A percentile compares a stretch with the other conserved stretches of the same genome.
These are phyloP conservation scores for Rhyacophila brunnea DNA, from an alignment of 1,140 invertebrate species.

Conservation along the genomic window DNA sequence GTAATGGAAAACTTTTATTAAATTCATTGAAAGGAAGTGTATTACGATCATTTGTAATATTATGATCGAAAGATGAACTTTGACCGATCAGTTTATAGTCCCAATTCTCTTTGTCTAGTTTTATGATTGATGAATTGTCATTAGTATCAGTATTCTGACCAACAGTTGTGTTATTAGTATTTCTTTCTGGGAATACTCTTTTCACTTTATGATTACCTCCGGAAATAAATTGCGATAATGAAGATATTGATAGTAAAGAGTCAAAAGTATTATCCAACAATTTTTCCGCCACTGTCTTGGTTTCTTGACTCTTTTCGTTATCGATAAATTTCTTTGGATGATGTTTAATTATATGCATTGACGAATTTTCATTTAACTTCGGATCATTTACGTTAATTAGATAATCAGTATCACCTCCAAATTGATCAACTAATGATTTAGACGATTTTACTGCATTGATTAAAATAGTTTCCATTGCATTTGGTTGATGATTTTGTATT, in stretches of 20 bases:
- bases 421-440: constrained; percentile 5
- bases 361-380: neutral
- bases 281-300: neutral
- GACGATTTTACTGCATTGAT: constrained; percentile 13
- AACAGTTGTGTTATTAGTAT: neutral
- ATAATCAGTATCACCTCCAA: constrained; percentile 6
- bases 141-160: neutral
- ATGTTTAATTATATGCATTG: constrained; percentile 11
- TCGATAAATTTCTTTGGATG: neutral
- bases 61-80: too few relatives aligned
- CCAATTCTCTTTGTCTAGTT: too few relatives aligned
- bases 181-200: constrained; percentile 10
- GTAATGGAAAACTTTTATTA: too few relatives aligned
- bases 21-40: too few relatives aligned
- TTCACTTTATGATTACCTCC: constrained; percentile 7
- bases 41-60: too few relatives aligned
- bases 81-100: too few relatives aligned
- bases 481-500: neutral
- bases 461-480: constrained; percentile 1
- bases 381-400: constrained; percentile 5
- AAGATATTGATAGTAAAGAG: constrained; percentile 13
- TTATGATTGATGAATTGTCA: too few relatives aligned
- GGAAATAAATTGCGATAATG: neutral
- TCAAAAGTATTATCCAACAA: constrained; percentile 16
- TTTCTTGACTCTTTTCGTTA: neutral